Evolutionary conservation across 2,888 invertebrate genomes (phyloP).

Genomic region (Nemurella pictetii): DNA sequence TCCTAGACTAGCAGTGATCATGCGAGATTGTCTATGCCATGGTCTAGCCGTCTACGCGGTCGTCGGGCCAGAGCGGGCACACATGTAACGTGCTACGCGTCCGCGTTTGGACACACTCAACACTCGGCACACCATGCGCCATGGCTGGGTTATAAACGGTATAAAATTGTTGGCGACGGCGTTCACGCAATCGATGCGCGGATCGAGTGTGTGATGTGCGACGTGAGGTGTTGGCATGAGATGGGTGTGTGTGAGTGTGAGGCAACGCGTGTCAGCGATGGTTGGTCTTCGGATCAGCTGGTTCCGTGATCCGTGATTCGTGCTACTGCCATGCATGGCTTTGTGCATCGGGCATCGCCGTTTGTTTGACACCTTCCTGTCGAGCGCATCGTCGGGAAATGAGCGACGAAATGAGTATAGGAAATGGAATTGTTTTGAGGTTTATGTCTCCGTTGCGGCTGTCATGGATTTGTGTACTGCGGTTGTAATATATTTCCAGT

Average conservation of each 20-base stretch:
- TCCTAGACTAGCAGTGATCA: neutral
- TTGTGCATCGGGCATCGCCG: too few relatives aligned
- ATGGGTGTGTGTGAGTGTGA: neutral
- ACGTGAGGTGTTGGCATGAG: neutral
- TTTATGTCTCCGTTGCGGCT: neutral
- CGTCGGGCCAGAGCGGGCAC: neutral
- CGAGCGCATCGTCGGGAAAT: too few relatives aligned
- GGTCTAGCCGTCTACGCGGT: neutral
- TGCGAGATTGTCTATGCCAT: neutral
- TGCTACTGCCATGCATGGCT: neutral
- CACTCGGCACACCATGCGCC: neutral
- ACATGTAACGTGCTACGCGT: too few relatives aligned
- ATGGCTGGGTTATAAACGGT: neutral
- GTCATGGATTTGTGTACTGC: neutral
- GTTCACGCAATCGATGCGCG: neutral
- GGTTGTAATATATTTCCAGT: neutral
- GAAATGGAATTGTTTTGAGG: neutral
- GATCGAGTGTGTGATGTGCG: neutral
- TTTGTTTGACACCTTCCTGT: neutral
- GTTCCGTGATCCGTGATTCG: neutral
- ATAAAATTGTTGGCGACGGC: too few relatives aligned
- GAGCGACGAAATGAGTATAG: neutral
- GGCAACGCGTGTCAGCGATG: too few relatives aligned
- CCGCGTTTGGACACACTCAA: too few relatives aligned
- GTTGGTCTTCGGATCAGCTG: neutral